A percentile compares a stretch with the other conserved stretches of the same genome.
Conservation (phyloP, 2,797 vertebrate genomes). For the Dicrostonyx torquatus region DNA sequence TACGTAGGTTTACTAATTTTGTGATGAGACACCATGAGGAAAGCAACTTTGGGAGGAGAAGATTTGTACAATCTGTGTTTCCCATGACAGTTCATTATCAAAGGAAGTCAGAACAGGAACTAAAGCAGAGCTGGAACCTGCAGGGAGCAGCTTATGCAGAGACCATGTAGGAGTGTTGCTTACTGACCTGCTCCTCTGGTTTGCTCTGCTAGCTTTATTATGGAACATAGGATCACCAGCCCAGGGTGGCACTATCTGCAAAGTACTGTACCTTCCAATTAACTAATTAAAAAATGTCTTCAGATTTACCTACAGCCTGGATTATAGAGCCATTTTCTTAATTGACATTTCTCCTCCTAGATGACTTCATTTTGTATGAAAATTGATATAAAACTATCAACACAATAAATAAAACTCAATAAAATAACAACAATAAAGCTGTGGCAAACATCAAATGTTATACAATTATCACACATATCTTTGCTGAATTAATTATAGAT, state of each 20-base stretch:
- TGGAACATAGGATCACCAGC: not conserved
- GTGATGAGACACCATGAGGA: no score
- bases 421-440: not conserved
- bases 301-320: not conserved
- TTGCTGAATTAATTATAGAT: not conserved
- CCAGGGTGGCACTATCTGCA: not conserved
- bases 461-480: not conserved
- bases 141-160: not conserved
- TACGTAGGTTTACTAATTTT: no score
- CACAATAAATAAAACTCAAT: not conserved
- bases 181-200: not conserved
- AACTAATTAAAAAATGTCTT: not conserved
- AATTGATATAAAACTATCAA: not conserved
- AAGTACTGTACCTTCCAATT: not conserved
- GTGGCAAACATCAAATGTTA: not conserved
- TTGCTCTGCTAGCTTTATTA: not conserved
- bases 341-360: not conserved
- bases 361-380: not conserved
- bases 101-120: not conserved
- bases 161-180: not conserved
- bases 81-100: not conserved
- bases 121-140: not conserved
- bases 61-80: not conserved
- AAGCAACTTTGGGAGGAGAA: no score
- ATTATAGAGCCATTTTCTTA: not conserved